Evolutionary conservation across 2,888 invertebrate species (phyloP), one percentile per base, ranked within the genome.

Genomic region (Trissonchulus latispiculum): DNA sequence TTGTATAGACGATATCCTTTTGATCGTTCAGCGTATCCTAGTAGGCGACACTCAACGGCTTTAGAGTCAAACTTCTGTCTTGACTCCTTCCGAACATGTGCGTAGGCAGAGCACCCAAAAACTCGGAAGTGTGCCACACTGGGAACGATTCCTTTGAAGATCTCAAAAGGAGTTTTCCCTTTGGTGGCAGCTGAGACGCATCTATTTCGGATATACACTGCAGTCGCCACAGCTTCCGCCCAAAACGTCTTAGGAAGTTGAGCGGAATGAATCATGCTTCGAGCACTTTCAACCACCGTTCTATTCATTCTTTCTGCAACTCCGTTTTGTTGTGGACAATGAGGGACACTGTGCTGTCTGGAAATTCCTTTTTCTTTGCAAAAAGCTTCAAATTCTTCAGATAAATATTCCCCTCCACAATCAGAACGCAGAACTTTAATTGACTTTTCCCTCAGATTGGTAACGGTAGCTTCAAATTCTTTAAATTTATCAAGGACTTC

Each of bases 111-210:
- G n/a, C 71, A 73, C 2, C 77, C 76, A 67, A 76, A 78, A 29
- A 77, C 64, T 31, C 74, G 48, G n/a, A 78, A n/a, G 62, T 77
- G 72, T 28, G 64, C 32, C 23, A 77, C 37, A n/a, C 28, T 36
- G 3, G 76, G 76, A 35, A 36, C 72, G 28, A 71, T 71, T 15
- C 62, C 71, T 66, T 61, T 66, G 75, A 74, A 75, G 15, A 73
- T 23, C 73, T 78, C 78, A 75, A 35, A 77, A 2, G 78, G 76
- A 48, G 48, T 48, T n/a, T 68, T 76, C 23, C 48, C 23, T 48
- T 48, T 48, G 23, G 48, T n/a, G 48, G 8, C 23, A 48, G 8
- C 23, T 8, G 48, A 48, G 8, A 48, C 48, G 23, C 48, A 48
- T 8, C 48, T 8, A 23, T 48, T 48, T 8, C 48, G 48, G 8